Evolutionary conservation across 1,140 invertebrate genomes (phyloP).

Genomic region (Drosophila erecta): DNA sequence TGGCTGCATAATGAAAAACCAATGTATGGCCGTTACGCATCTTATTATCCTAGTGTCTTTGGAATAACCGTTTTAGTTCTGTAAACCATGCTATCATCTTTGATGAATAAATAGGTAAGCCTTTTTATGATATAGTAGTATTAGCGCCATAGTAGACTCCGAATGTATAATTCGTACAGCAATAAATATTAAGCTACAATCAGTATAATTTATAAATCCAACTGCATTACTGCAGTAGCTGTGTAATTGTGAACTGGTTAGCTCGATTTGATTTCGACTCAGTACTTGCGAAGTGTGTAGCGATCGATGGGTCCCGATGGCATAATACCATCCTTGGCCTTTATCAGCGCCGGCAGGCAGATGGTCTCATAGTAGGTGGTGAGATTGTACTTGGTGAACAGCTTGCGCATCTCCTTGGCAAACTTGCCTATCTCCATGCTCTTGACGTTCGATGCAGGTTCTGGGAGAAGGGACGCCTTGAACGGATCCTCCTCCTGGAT

Average conservation of each 20-base stretch:
- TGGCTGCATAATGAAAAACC: no score
- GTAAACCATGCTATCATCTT: no score
- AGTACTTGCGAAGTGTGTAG: conserved; percentile 58
- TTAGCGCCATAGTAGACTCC: no score
- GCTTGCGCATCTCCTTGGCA: conserved; percentile 55
- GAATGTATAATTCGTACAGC: neutral
- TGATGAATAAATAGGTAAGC: no score
- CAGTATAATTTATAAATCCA: neutral
- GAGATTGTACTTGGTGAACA: conserved; percentile 64
- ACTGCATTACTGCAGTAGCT: neutral
- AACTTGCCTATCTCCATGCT: conserved; percentile 30
- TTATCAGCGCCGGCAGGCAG: conserved; percentile 61
- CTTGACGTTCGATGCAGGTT: conserved; percentile 16
- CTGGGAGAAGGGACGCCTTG: neutral
- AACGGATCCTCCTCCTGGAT: conserved; percentile 42
- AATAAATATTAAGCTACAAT: neutral
- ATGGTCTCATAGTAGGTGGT: conserved; percentile 61
- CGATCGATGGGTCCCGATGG: conserved; percentile 64
- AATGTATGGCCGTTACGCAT: no score
- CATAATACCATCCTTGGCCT: conserved; percentile 64
- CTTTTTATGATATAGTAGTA: no score
- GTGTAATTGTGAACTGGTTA: neutral
- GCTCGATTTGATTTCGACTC: neutral
- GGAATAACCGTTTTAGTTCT: no score
- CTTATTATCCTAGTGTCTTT: no score